These are phyloP conservation scores for Stenolophus ochropezus DNA, from an alignment of 2,888 invertebrate genomes.

Conservation along the genomic window DNA sequence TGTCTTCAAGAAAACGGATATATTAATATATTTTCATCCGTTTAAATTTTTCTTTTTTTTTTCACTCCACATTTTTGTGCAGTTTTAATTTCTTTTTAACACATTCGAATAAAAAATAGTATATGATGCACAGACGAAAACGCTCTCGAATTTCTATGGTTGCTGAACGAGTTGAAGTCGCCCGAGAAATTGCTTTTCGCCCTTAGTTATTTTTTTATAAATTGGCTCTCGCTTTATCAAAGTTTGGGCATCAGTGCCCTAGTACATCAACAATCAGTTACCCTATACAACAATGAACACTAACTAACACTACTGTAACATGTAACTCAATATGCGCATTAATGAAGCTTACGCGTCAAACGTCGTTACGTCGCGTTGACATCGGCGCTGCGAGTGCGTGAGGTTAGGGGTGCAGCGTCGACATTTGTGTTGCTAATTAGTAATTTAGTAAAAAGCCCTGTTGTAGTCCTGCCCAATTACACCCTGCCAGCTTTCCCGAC, in stretches of 20 bases:
- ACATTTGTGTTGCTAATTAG: constrained; percentile 61
- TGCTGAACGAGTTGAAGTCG: no score
- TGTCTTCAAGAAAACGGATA: no score
- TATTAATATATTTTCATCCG: no score
- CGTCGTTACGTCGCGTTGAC: not conserved
- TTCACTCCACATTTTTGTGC: no score
- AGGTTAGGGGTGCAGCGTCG: constrained; percentile 14
- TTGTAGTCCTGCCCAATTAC: constrained; percentile 26
- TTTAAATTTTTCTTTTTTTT: no score
- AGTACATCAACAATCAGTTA: not conserved
- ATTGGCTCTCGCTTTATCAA: no score
- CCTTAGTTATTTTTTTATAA: no score
- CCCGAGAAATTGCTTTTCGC: no score
- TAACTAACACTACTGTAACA: not conserved
- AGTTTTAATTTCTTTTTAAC: no score
- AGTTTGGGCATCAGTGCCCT: not conserved
- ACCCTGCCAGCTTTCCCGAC: not conserved
- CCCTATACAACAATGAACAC: constrained; percentile 7
- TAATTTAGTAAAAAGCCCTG: constrained; percentile 60
- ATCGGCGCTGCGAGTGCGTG: not conserved
- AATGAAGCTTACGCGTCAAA: constrained; percentile 12
- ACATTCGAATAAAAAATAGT: no score
- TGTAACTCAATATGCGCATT: not conserved
- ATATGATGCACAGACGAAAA: no score
- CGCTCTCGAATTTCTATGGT: no score